These are phyloP conservation scores for Micrasema longulum DNA, from an alignment of 1,140 invertebrate genomes.

Conservation along the genomic window DNA sequence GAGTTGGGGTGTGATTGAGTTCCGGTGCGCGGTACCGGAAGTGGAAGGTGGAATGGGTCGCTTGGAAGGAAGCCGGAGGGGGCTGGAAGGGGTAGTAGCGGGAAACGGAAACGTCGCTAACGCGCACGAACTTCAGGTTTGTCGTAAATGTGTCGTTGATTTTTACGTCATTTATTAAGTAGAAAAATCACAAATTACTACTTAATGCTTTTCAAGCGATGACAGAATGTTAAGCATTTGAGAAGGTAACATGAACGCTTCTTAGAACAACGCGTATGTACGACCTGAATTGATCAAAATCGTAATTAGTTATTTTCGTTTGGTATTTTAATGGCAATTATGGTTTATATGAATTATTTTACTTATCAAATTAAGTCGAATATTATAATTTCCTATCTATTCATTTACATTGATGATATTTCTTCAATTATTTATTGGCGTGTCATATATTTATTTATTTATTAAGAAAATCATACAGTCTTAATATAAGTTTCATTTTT, in stretches of 20 bases:
- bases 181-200: constrained; percentile 13
- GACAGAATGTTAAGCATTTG: background rate
- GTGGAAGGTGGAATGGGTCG: background rate
- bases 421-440: too few species aligned
- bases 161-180: constrained; percentile 4
- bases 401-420: too few species aligned
- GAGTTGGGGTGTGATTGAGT: constrained; percentile 47
- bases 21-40: constrained; percentile 46
- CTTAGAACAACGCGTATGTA: background rate
- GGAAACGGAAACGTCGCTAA: constrained; percentile 33
- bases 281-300: background rate
- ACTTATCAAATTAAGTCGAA: too few species aligned
- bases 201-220: background rate
- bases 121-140: constrained; percentile 27
- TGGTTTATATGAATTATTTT: too few species aligned
- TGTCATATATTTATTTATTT: too few species aligned
- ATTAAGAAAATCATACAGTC: too few species aligned
- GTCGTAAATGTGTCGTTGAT: constrained; percentile 12
- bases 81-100: background rate
- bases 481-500: too few species aligned
- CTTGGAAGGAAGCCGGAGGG: background rate
- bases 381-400: too few species aligned
- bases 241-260: background rate
- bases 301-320: background rate
- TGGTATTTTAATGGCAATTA: background rate